These are phyloP conservation scores for Scaptomyza reducta DNA, from an alignment of 2,888 invertebrate genomes.

Conservation along the genomic window DNA sequence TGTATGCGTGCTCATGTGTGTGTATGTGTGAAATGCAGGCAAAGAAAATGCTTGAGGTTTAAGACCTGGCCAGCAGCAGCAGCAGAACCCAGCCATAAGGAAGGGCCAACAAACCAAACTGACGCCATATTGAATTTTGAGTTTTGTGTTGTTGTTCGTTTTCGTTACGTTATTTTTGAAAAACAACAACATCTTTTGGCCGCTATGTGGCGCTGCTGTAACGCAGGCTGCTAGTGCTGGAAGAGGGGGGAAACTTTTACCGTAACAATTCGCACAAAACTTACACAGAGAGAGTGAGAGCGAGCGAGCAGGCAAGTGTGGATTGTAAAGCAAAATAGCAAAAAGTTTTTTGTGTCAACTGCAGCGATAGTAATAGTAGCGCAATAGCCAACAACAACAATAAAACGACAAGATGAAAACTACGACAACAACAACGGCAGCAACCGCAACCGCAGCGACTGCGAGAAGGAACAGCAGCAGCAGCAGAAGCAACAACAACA, in stretches of 20 bases:
- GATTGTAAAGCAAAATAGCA: neutral
- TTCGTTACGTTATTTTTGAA: constrained; percentile 20
- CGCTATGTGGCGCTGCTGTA: constrained; percentile 53
- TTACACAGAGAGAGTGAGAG: neutral
- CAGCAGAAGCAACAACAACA: constrained; percentile 21
- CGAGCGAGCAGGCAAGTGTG: neutral
- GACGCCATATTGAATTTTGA: constrained; percentile 66
- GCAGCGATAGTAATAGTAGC: constrained; percentile 17
- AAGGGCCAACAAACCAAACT: constrained; percentile 46
- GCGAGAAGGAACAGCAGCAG: constrained; percentile 17
- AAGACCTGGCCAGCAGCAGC: constrained; percentile 58
- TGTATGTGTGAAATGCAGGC: constrained; percentile 47
- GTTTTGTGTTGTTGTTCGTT: constrained; percentile 28
- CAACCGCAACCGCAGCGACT: constrained; percentile 10
- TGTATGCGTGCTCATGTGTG: constrained; percentile 23
- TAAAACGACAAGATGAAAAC: constrained; percentile 51
- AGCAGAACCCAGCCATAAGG: constrained; percentile 15
- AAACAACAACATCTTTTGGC: constrained; percentile 2
- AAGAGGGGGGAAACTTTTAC: constrained; percentile 28
- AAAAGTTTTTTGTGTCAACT: constrained; percentile 36
- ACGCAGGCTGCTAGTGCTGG: constrained; percentile 29
- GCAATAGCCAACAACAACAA: constrained; percentile 25
- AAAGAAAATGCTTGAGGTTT: constrained; percentile 64
- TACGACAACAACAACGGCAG: constrained; percentile 19
- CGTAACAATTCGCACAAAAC: constrained; percentile 19